Base-by-base conservation (phyloP, 1,140 invertebrate species). In the Dendroctonus ponderosae region DNA sequence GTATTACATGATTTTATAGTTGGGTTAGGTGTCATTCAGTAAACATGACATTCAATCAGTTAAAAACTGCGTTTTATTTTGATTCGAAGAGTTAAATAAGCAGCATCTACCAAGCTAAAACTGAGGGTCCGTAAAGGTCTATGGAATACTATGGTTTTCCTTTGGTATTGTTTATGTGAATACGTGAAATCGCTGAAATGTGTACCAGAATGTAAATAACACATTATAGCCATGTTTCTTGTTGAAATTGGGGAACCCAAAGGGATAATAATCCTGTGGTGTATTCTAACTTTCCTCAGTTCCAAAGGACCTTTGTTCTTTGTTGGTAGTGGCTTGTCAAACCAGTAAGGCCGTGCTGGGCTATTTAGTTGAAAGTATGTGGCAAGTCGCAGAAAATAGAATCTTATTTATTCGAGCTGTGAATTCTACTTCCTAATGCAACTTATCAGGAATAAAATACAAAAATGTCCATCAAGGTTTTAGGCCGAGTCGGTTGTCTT, bases 401-500 rank as follows among this genome's bases (percentile, higher is more conserved):
- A 44, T 15, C 9, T 58, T 58, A 11, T 43, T 39, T n/a, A 3
- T 12, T 58, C 26, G 26, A 26, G 26, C 26, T 26, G 26, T 26
- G 26, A 26, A 26, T 43, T 42, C 5, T 46, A 11, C 46, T 46
- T 58, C n/a, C 42, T 15, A 8, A 46, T 43, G 37, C 5, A 15
- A 39, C 39, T 58, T 58, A 14, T 58, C 6, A 44, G n/a, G 12
- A 5, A 8, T 9, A 58, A 58, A 43, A 39, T 38, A 3, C n/a
- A n/a, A 60, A 60, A 60, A 49, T 60, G 11, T 39, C 14, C 9
- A 48, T 9, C 58, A 60, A 60, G 58, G 42, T 44, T 60, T 58
- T 62, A 44, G 7, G 60, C 14, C 11, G 7, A 46, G 60, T 66
- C 64, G 64, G 48, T 6, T 44, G 60, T 60, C 54, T 54, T 58